Evolutionary conservation across 2,888 invertebrate species (phyloP), one percentile per base, ranked within the genome.

Genomic region (Oscheius sp.): DNA sequence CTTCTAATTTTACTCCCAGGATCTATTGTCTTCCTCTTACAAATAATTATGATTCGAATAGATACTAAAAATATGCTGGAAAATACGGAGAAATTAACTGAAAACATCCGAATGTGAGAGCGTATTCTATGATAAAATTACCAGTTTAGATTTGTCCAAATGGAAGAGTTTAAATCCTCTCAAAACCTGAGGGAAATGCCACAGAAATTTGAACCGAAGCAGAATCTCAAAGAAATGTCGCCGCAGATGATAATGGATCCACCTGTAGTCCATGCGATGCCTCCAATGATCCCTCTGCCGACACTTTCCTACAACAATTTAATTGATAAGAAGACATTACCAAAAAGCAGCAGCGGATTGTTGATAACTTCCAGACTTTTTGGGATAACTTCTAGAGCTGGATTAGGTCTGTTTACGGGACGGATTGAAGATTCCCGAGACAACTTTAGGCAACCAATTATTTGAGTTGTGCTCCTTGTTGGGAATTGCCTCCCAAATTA

Each of bases 401-500:
- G 61, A 3, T 18, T 61, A 0, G 61, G 61, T 61, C 1, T 29
- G 21, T 35, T 29, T 29, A 27, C 6, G 12, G 13, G 27, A n/a
- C 16, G 9, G 9, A 12, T 16, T 45, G 45, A 45, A 45, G 16
- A 16, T 52, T 52, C 27, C 27, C 7, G 25, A 6, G 6, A 56
- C 9, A 21, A 12, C n/a, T 46, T 46, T 27, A 70, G 70, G 70
- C n/a, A 70, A 70, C 45, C 59, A 59, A 35, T 29, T 70, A 16
- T 70, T 70, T 27, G 70, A 70, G 23, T n/a, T 70, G 25, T 18
- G 45, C 13, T 70, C 70, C 9, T 6, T 70, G 21, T 16, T 70
- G 1, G 70, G 70, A 12, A 70, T 70, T 27, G 70, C 70, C 16
- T 29, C 25, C 45, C n/a, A 59, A 7, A 0, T 58, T 0, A 43